Evolutionary conservation across 2,113 vertebrate species (phyloP), one percentile per base, ranked within the genome.

Genomic region (Nesoenas mayeri): DNA sequence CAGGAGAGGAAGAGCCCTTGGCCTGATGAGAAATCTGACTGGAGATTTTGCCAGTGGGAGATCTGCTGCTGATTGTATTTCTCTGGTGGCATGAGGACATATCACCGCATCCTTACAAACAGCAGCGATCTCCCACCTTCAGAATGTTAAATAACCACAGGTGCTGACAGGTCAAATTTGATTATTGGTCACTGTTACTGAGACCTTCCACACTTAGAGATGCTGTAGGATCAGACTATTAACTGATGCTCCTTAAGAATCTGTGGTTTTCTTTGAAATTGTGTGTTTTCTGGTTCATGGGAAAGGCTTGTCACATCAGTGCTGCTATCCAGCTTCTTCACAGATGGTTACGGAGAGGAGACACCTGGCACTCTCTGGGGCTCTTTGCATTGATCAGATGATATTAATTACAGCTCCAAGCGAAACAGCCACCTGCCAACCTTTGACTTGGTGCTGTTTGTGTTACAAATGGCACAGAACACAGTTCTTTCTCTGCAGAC

Each of bases 271-370:
- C 70, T 40, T 56, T 53, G 57, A 26, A 71, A 62, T 56, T 58
- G 42, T 51, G 74, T 67, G 0, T 69, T 72, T 51, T 61, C 66
- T 70, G 29, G 34, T 53, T 79, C 0, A 0, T 67, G 57, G 82
- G n/a, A 71, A 90, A 67, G 48, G 66, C 66, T 82, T 64, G 74
- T 32, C 47, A 15, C 9, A 10, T 2, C 70, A 54, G 65, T 56
- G 38, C 44, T 11, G 5, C 10, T 9, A 20, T 57, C 79, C 62
- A 38, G 42, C 71, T 26, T 29, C 61, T 44, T 72, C 66, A 29
- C 88, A 90, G 89, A 48, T 92, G 93, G 83, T 15, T 85, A 72
- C 58, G 1, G 44, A 93, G 86, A 93, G 79, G 89, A 84, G 79
- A 10, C 83, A 92, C 66, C 79, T 91, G 87, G 58, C 66, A 17